phyloP scores from a whole-genome alignment of 2,888 invertebrate species.

The Nomada fucata region DNA sequence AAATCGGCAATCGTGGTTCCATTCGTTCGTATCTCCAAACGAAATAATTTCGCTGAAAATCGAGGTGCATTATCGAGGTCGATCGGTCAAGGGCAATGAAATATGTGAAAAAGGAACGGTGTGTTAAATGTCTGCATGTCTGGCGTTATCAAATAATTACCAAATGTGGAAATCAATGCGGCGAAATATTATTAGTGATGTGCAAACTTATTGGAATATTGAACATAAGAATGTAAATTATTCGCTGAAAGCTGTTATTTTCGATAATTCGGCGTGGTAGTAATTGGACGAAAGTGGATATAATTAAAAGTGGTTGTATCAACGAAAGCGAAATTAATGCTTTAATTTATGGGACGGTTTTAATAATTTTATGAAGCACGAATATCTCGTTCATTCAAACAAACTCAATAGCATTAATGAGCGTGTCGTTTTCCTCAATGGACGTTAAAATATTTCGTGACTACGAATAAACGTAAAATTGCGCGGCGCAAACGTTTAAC shows the following conservation, averaged over 20 bases:
- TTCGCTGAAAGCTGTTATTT: constrained; percentile 48
- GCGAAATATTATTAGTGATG: constrained; percentile 5
- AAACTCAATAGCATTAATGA: constrained; percentile 53
- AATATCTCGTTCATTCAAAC: constrained; percentile 55
- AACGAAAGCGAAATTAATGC: constrained; percentile 59
- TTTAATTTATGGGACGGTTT: constrained; percentile 54
- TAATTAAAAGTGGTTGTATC: constrained; percentile 59
- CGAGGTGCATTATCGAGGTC: background rate
- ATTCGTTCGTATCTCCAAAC: background rate
- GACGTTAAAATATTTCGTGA: constrained; percentile 44
- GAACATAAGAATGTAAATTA: constrained; percentile 46
- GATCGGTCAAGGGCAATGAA: background rate
- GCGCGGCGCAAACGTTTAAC: constrained; percentile 26
- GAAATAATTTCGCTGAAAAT: background rate
- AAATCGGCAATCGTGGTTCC: background rate
- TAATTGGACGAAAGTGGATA: constrained; percentile 45
- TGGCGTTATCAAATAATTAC: constrained; percentile 15
- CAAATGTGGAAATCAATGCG: constrained; percentile 12
- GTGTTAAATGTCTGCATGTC: background rate
- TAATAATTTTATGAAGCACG: constrained; percentile 56
- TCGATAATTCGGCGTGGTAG: constrained; percentile 39
- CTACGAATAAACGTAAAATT: constrained; percentile 49
- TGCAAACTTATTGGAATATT: constrained; percentile 24
- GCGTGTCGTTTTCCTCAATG: constrained; percentile 50
- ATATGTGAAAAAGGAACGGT: background rate